These are phyloP conservation scores for Tenthredo mesomela DNA, from an alignment of 2,888 invertebrate genomes.

Conservation along the genomic window DNA sequence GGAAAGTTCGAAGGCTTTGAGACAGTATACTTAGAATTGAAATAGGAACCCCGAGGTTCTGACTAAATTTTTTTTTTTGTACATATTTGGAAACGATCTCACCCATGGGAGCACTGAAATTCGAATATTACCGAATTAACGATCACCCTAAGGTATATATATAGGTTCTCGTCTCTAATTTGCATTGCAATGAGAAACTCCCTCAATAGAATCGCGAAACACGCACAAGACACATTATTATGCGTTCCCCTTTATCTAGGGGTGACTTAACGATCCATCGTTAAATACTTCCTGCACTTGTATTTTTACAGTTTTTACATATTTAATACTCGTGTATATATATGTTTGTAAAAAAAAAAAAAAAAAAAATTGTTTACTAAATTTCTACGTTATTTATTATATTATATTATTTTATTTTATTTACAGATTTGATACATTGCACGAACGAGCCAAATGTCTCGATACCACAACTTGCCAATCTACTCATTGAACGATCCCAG, in stretches of 20 bases:
- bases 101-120: too few species aligned
- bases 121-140: too few species aligned
- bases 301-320: background rate
- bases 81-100: too few species aligned
- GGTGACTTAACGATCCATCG: background rate
- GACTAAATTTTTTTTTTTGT: too few species aligned
- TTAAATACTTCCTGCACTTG: background rate
- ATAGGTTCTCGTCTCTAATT: background rate
- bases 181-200: background rate
- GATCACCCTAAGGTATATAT: background rate
- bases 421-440: conserved; percentile 98
- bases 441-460: conserved; percentile 99
- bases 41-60: too few species aligned
- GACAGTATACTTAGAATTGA: too few species aligned
- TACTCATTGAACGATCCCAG: conserved; percentile 98
- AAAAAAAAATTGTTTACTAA: background rate
- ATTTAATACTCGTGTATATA: background rate
- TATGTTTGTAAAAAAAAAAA: background rate
- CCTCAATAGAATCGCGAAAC: background rate
- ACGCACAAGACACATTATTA: background rate
- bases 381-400: conserved; percentile 1
- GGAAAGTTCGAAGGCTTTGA: too few species aligned
- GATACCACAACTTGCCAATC: conserved; percentile 98
- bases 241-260: background rate
- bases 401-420: conserved; percentile 59